phyloP scores from a whole-genome alignment of 2,113 vertebrate species.

The Macaca nemestrina region DNA sequence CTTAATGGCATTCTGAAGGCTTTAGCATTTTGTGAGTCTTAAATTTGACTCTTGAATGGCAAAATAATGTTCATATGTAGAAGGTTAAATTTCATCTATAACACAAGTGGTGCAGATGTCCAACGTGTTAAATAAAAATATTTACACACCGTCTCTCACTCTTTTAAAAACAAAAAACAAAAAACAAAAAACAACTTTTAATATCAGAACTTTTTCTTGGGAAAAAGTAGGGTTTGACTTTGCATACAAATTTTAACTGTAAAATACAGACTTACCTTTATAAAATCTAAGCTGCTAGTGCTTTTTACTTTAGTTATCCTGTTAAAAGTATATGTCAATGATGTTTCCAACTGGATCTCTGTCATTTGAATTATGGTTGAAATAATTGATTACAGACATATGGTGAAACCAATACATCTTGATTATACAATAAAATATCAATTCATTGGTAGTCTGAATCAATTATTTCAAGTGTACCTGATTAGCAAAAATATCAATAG shows the following conservation, averaged over 20 bases:
- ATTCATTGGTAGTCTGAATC: constrained; percentile 37
- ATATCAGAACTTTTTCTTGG: constrained; percentile 70
- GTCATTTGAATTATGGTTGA: constrained; percentile 73
- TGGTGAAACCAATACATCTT: constrained; percentile 68
- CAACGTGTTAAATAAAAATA: constrained; percentile 77
- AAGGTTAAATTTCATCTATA: constrained; percentile 73
- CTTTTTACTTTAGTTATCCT: constrained; percentile 73
- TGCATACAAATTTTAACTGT: constrained; percentile 77
- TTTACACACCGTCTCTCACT: constrained; percentile 86
- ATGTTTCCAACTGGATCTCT: constrained; percentile 77
- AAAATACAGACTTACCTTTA: constrained; percentile 60
- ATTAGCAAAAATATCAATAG: constrained; percentile 71
- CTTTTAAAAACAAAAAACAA: background rate
- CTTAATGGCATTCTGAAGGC: constrained; percentile 50
- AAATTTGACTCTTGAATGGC: constrained; percentile 51
- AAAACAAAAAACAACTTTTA: background rate
- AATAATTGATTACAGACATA: constrained; percentile 68
- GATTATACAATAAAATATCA: constrained; percentile 61
- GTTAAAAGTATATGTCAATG: constrained; percentile 54
- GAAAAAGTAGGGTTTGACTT: constrained; percentile 80
- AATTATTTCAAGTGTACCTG: constrained; percentile 80
- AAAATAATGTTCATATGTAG: constrained; percentile 74
- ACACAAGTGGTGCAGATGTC: constrained; percentile 75
- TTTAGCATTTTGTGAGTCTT: constrained; percentile 24
- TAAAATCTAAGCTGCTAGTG: constrained; percentile 79